Conservation (phyloP, 1,140 invertebrate genomes). For the Drosophila arawakana region DNA sequence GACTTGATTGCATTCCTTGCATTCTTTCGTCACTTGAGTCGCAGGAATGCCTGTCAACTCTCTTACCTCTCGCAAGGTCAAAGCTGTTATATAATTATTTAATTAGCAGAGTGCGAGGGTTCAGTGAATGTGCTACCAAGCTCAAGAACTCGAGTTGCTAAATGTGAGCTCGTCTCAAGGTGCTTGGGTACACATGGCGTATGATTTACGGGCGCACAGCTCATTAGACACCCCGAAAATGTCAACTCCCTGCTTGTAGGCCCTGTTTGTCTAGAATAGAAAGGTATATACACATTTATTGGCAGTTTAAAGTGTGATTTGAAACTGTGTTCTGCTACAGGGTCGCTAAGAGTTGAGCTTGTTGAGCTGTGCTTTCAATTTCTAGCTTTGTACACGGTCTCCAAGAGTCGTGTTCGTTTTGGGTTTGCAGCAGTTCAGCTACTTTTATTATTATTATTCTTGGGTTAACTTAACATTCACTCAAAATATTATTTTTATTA, state of each 20-base stretch:
- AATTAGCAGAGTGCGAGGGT: background rate
- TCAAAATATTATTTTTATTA: conserved; percentile 1
- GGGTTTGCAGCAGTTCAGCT: background rate
- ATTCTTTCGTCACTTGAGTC: background rate
- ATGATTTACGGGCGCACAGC: conserved; percentile 40
- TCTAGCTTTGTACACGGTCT: too few relatives aligned
- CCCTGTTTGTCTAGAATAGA: background rate
- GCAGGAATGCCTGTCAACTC: background rate
- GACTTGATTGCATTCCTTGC: too few relatives aligned
- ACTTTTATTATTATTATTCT: background rate
- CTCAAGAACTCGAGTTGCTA: conserved; percentile 4
- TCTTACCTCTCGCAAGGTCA: conserved; percentile 19
- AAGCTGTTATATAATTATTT: conserved; percentile 10
- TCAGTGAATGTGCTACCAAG: background rate
- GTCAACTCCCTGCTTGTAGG: background rate
- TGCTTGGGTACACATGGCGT: conserved; percentile 41
- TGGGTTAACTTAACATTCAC: conserved; percentile 29
- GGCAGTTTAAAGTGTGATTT: too few relatives aligned
- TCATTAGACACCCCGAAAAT: conserved; percentile 19
- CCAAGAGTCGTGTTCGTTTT: too few relatives aligned
- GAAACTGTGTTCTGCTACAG: too few relatives aligned
- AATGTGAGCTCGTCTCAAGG: conserved; percentile 1
- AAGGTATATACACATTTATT: background rate
- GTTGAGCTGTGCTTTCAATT: too few relatives aligned
- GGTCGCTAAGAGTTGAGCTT: background rate